Base-by-base conservation (phyloP, 2,113 vertebrate species). In the Nothoprocta pentlandii region DNA sequence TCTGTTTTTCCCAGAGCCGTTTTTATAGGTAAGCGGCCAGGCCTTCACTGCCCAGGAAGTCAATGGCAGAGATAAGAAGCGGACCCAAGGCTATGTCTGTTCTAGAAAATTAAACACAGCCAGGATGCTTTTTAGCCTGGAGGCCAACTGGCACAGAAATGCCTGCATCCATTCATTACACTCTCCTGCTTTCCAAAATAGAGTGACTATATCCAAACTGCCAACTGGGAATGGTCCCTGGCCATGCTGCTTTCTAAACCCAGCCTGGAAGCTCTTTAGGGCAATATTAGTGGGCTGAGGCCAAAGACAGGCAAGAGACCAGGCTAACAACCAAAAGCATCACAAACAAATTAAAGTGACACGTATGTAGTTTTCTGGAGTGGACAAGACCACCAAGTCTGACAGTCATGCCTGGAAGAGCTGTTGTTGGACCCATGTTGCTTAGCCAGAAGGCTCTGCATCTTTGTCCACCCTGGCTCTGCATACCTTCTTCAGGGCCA, bases 131-230 rank as follows among this genome's bases (percentile, higher is more conserved):
- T 83, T 39, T 84, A 77, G 53, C 80, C 80, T 66, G 13, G 5
- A 85, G 70, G 95, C 91, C 94, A 96, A 25, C 74, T 96, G 96
- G 92, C 95, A 89, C 92, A 87, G 84, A 81, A 92, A 49, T 28
- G n/a, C 58, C 73, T 94, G 74, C 77, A 94, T 92, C 89, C 91
- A 87, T 91, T 96, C 91, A 94, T 93, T 95, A 93, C 86, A 75
- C 28, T 76, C 80, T 94, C 74, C 66, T 0, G 10, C 69, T 94
- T 96, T 96, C 91, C 94, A 96, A 95, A 96, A 93, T 86, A 92
- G 69, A 87, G 92, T 4, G 2, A 74, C 84, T 95, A 42, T 68
- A 84, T 84, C 84, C 92, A 85, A 73, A 59, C 89, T 91, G 86
- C 95, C 96, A 95, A 22, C 74, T 87, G 91, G 92, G 94, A 96